Conservation (phyloP, 2,888 invertebrate species). For the Notodonta dromedarius region DNA sequence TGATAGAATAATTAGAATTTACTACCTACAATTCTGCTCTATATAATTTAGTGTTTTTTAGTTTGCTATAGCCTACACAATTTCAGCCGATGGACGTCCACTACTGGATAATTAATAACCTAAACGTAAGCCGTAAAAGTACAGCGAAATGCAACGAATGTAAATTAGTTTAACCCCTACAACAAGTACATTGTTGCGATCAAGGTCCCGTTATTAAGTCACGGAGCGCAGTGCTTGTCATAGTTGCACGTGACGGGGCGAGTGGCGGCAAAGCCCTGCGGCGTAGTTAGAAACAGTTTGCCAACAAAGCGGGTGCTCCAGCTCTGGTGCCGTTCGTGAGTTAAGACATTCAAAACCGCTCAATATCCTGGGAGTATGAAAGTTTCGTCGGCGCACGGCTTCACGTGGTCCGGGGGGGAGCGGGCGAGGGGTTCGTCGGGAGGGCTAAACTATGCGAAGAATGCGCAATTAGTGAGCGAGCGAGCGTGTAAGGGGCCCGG, state of each 20-base stretch:
- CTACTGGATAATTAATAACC: too few relatives aligned
- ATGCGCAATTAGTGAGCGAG: constrained; percentile 97
- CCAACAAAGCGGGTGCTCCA: constrained; percentile 68
- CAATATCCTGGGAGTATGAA: constrained; percentile 83
- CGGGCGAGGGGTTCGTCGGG: constrained; percentile 84
- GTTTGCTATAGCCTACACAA: too few relatives aligned
- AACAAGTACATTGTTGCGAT: background rate
- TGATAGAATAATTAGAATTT: too few relatives aligned
- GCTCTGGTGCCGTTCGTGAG: constrained; percentile 75
- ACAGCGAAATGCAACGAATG: background rate
- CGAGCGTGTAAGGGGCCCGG: constrained; percentile 87
- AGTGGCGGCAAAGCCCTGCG: constrained; percentile 53
- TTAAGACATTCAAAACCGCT: constrained; percentile 85
- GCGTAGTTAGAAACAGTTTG: constrained; percentile 72
- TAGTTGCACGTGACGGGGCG: background rate
- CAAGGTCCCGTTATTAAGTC: constrained; percentile 4
- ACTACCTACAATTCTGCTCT: too few relatives aligned
- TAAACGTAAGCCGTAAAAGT: too few relatives aligned
- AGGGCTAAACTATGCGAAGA: constrained; percentile 97
- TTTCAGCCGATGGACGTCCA: too few relatives aligned
- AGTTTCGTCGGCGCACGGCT: constrained; percentile 83
- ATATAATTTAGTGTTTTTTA: too few relatives aligned
- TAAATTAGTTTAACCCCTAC: background rate
- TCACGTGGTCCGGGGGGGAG: constrained; percentile 82
- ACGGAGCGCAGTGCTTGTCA: background rate